phyloP scores from a whole-genome alignment of 2,113 vertebrate genomes.

The Megaceryle torquata region DNA sequence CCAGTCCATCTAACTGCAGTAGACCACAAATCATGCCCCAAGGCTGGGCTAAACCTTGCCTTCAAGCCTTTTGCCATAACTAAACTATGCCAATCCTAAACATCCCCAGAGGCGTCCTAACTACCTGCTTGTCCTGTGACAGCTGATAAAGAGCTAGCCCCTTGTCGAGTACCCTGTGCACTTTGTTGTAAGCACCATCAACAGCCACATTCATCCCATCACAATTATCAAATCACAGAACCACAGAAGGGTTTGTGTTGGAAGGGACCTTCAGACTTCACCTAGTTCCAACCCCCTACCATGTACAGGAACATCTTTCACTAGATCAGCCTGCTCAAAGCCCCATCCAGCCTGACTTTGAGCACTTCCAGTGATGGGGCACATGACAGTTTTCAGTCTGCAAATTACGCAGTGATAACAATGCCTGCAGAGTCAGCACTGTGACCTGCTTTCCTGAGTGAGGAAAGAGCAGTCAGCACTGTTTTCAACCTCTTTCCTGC shows the following conservation, averaged over 20 bases:
- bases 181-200: background rate
- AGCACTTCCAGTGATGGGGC: background rate
- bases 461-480: background rate
- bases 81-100: background rate
- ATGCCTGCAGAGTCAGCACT: background rate
- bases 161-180: background rate
- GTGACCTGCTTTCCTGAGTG: background rate
- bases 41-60: background rate
- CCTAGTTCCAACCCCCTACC: background rate
- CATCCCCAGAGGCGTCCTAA: background rate
- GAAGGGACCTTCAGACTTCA: background rate
- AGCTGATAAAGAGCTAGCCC: background rate
- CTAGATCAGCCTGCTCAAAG: background rate
- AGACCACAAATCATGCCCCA: background rate
- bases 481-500: background rate
- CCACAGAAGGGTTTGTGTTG: background rate
- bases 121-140: background rate
- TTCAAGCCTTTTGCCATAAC: background rate
- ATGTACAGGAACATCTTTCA: background rate
- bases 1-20: background rate
- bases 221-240: background rate
- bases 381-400: background rate
- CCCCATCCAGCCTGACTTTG: background rate
- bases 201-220: background rate
- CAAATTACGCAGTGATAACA: background rate